These are phyloP conservation scores for Nymphicus hollandicus DNA, from an alignment of 2,113 vertebrate genomes.

Conservation along the genomic window DNA sequence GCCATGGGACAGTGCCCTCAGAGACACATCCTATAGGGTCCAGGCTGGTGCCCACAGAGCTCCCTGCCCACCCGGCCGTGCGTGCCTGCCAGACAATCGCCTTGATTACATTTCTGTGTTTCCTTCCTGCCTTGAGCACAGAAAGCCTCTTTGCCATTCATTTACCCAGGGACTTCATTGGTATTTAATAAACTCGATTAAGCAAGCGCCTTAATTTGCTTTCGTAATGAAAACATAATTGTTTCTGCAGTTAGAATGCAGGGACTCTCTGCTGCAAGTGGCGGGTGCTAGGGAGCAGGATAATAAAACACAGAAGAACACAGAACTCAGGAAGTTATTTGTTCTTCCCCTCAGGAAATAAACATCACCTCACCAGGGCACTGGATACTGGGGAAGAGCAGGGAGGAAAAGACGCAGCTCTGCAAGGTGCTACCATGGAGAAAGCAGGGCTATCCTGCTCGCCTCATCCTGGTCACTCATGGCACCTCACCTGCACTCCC, in stretches of 20 bases:
- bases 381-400: background rate
- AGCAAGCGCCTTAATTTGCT: conserved; percentile 68
- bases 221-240: conserved; percentile 68
- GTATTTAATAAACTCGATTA: conserved; percentile 71
- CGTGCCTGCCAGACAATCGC: background rate
- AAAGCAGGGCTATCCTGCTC: background rate
- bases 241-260: conserved; percentile 52
- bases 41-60: background rate
- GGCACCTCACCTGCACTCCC: accelerated
- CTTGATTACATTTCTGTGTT: background rate
- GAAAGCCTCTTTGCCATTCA: conserved; percentile 21
- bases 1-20: accelerated
- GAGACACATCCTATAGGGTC: accelerated
- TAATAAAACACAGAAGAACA: background rate
- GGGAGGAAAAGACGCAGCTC: background rate
- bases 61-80: background rate
- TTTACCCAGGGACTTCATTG: conserved; percentile 54
- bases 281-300: background rate
- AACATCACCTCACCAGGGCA: background rate
- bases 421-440: background rate
- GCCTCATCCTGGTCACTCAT: background rate
- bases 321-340: background rate
- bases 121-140: background rate
- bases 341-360: background rate
- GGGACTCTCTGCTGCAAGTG: conserved; percentile 36